Base-by-base conservation (phyloP, 2,113 vertebrate genomes). In the Tachysurus fulvidraco region DNA sequence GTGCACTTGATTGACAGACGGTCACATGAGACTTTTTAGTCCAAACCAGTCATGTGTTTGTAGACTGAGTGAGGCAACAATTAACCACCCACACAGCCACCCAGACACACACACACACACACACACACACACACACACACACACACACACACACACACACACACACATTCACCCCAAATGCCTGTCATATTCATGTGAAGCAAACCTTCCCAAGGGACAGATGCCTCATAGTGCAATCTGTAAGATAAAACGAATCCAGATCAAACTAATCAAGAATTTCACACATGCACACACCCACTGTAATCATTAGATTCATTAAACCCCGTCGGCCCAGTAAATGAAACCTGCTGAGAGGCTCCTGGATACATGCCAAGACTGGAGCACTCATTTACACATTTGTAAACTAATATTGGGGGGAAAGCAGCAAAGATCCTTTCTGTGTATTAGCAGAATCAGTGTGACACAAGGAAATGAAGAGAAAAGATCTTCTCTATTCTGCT, bases 251-350 rank as follows among this genome's bases (percentile, higher is more conserved):
- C 36, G 1, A 81, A 59, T 46, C 55, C 86, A 71, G 79, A 69
- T 52, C 52, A 6, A 83, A 87, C 78, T 71, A 85, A 86, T 90
- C 86, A 86, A 46, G 25, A 83, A 84, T 89, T 83, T 88, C 88
- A 82, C 57, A 28, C 83, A 76, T 74, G 55, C 17, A 7, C 41
- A 82, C 55, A 73, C 55, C 10, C 79, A 82, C 55, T 50, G 28
- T 64, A 86, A 84, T 86, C 54, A 59, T 86, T 84, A 86, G 46
- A 84, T 89, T 89, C 55, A 88, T 89, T 88, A 88, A 86, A 86
- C 62, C 54, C 81, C 81, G 86, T 80, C 41, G 28, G 85, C 64
- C 77, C 78, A 86, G 85, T 88, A 84, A 89, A 82, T 90, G 25
- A 89, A 90, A 81, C 50, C 74, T 81, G 65, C 77, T 67, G 79